phyloP scores from a whole-genome alignment of 2,113 vertebrate genomes.

The Bambusicola thoracicus region DNA sequence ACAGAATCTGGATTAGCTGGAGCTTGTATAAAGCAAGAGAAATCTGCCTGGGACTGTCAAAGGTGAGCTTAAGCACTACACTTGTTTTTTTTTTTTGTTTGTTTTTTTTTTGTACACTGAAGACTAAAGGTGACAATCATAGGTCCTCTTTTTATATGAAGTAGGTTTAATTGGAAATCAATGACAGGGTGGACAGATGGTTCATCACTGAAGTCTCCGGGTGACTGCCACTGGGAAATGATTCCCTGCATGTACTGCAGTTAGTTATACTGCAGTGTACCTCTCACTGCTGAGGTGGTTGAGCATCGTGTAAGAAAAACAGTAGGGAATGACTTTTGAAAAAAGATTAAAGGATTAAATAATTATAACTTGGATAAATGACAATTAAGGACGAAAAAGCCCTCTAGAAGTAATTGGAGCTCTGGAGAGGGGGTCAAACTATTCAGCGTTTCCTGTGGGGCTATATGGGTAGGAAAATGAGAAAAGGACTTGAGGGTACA shows the following conservation, averaged over 20 bases:
- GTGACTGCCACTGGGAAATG: not conserved
- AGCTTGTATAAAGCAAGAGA: not conserved
- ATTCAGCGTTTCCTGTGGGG: not conserved
- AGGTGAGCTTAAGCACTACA: not conserved
- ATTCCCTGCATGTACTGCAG: not conserved
- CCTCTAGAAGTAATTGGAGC: conserved; percentile 7
- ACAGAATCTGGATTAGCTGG: not conserved
- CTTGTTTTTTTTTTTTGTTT: too few species aligned
- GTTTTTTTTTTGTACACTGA: not conserved
- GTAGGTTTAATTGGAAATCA: not conserved
- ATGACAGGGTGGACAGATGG: not conserved
- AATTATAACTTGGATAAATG: conserved; percentile 21
- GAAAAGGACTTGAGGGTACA: not conserved
- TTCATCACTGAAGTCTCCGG: not conserved
- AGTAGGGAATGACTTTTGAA: not conserved
- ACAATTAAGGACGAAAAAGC: not conserved
- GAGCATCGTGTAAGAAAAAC: not conserved
- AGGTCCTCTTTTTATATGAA: not conserved
- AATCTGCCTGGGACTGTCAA: fast-evolving
- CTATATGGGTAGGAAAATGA: not conserved
- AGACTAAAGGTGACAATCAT: not conserved
- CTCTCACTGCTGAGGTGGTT: not conserved
- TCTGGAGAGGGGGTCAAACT: not conserved
- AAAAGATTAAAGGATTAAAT: conserved; percentile 34
- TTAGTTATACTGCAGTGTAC: not conserved